Evolutionary conservation across 2,797 vertebrate genomes (phyloP), one percentile per base, ranked within the genome.

Genomic region (Tarsius wallacei): DNA sequence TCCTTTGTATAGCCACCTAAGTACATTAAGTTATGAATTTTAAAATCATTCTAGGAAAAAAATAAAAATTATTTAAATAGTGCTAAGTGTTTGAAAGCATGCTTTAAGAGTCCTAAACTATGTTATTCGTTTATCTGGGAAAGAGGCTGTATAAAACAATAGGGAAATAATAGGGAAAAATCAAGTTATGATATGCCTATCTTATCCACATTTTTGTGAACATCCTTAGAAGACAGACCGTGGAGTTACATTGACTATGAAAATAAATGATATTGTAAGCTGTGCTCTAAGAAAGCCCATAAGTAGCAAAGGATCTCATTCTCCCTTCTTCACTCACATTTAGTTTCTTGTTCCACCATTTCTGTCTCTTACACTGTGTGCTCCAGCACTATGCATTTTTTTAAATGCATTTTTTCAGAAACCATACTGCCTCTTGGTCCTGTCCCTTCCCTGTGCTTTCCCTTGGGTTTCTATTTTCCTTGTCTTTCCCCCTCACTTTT

Each of bases 71-170:
- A 17, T 82, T 77, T 26, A 81, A 76, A 76, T 2, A 83, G 19
- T 47, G 70, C n/a, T 95, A 61, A 78, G 11, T 51, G 1, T 86
- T 81, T 90, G 36, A 63, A 24, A 68, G 28, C 84, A 59, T 61
- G 21, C 51, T 94, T 96, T 90, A 73, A 61, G 49, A 71, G 2
- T 89, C 2, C 76, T 64, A 90, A 90, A 83, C 59, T 49, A 87
- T 55, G 36, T 15, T 13, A 83, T 66, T 15, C 76, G 9, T 66
- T 95, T 82, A 86, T 89, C 3, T 31, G 33, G 26, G 12, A 85
- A 89, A 74, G 7, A 74, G 51, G 10, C 4, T 19, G 16, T 16
- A 49, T 28, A 28, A 24, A 80, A 47, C n/a, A 66, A 36, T 68
- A 61, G 28, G 13, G 5, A 77, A 85, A 33, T 26, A n/a, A 70